Conservation (phyloP, 2,888 invertebrate species). For the Melitaea athalia region DNA sequence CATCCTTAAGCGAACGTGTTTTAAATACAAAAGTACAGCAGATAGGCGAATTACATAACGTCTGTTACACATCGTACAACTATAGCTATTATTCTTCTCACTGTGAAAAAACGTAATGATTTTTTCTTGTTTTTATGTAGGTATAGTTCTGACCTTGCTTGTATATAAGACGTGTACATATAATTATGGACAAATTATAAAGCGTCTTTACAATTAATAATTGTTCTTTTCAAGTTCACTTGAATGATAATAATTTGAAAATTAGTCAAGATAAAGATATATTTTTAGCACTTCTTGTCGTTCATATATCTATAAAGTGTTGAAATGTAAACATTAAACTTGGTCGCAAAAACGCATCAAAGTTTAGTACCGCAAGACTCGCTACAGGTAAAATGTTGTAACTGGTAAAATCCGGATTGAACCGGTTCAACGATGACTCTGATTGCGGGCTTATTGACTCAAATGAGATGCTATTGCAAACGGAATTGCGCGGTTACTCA, state of each 20-base stretch:
- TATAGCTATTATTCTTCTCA: neutral
- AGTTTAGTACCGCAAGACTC: conserved; percentile 31
- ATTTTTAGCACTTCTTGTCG: neutral
- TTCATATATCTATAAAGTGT: conserved; percentile 3
- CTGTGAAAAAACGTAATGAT: neutral
- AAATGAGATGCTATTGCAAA: conserved; percentile 40
- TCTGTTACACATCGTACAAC: neutral
- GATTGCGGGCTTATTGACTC: conserved; percentile 41
- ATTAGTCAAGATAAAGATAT: no score
- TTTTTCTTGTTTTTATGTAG: neutral
- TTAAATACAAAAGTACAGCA: conserved; percentile 7
- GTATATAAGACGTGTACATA: no score
- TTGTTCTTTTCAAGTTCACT: neutral
- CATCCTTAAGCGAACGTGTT: conserved; percentile 11
- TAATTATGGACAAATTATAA: neutral
- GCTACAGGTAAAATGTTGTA: conserved; percentile 47
- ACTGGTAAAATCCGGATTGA: conserved; percentile 36
- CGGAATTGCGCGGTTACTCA: conserved; percentile 24
- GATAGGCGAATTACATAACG: conserved; percentile 12
- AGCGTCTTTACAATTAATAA: neutral
- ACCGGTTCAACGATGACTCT: conserved; percentile 34
- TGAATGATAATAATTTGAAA: no score
- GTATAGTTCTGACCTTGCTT: neutral
- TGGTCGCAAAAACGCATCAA: conserved; percentile 26
- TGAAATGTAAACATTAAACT: conserved; percentile 30